phyloP scores from a whole-genome alignment of 2,113 vertebrate genomes.

The Probosciger aterrimus region DNA sequence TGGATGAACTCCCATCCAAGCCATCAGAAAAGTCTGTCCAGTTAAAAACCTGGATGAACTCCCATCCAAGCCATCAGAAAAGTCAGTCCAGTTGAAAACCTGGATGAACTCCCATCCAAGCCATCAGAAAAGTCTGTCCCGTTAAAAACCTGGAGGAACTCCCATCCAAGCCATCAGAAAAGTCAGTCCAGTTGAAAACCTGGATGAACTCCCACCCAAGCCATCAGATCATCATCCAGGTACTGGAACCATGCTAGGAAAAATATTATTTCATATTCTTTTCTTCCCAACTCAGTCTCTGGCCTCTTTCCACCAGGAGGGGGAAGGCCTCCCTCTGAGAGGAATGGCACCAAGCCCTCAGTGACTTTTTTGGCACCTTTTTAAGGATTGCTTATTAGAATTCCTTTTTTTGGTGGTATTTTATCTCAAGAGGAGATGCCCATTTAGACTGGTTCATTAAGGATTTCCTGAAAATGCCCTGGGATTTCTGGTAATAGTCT shows the following conservation, averaged over 20 bases:
- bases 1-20: neutral
- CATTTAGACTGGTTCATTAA: neutral
- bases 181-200: neutral
- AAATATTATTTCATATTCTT: slow-evolving; percentile 66
- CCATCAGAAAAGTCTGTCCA: neutral
- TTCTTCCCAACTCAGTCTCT: slow-evolving; percentile 39
- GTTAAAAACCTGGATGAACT: slow-evolving; percentile 10
- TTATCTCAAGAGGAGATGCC: neutral
- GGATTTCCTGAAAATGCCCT: neutral
- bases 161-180: slow-evolving; percentile 13
- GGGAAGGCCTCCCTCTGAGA: slow-evolving; percentile 50
- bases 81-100: neutral
- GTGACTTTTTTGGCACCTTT: neutral
- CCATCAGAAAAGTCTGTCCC: neutral
- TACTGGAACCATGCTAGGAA: slow-evolving; percentile 60
- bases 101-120: neutral
- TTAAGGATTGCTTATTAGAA: neutral
- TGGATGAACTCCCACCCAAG: slow-evolving; percentile 15
- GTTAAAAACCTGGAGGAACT: slow-evolving; percentile 10
- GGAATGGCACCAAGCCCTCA: slow-evolving; percentile 13
- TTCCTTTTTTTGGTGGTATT: neutral
- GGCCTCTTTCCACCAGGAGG: slow-evolving; percentile 40
- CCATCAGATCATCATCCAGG: slow-evolving; percentile 53
- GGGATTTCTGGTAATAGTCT: neutral
- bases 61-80: slow-evolving; percentile 13